Conservation (phyloP, 2,113 vertebrate species). For the Megaleporinus macrocephalus region DNA sequence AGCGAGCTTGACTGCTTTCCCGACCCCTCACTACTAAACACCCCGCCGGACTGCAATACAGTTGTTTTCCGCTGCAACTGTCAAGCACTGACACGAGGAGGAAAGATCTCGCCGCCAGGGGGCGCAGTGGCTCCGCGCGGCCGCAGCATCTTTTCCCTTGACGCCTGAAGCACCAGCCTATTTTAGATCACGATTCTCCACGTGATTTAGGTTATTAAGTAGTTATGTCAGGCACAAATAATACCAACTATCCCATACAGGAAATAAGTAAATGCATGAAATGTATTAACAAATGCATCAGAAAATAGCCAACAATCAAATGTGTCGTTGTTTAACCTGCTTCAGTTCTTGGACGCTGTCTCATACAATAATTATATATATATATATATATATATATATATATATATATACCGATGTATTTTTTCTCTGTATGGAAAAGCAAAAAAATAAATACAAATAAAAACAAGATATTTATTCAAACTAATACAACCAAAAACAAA, state of each 20-base stretch:
- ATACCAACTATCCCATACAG: background rate
- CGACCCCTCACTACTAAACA: constrained; percentile 53
- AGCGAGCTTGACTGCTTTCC: constrained; percentile 41
- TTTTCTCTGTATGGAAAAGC: too few relatives aligned
- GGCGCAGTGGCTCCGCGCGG: constrained; percentile 25
- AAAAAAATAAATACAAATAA: too few relatives aligned
- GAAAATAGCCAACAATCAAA: too few relatives aligned
- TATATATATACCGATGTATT: too few relatives aligned
- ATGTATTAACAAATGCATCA: too few relatives aligned
- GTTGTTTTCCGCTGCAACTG: constrained; percentile 44
- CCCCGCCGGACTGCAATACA: constrained; percentile 47
- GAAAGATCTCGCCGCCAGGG: constrained; percentile 30
- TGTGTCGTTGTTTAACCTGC: too few relatives aligned
- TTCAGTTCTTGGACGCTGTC: too few relatives aligned
- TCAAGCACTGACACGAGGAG: background rate
- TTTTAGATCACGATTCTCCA: background rate
- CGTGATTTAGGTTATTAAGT: background rate
- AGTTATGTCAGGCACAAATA: background rate
- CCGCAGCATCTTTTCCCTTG: constrained; percentile 3
- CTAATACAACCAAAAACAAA: too few relatives aligned
- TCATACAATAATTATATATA: too few relatives aligned
- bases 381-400: too few relatives aligned
- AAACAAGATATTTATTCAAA: too few relatives aligned
- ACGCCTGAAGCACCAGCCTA: background rate
- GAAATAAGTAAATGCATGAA: background rate